Evolutionary conservation across 2,797 vertebrate species (phyloP).

Genomic region (Chlorospingus semifuscus): DNA sequence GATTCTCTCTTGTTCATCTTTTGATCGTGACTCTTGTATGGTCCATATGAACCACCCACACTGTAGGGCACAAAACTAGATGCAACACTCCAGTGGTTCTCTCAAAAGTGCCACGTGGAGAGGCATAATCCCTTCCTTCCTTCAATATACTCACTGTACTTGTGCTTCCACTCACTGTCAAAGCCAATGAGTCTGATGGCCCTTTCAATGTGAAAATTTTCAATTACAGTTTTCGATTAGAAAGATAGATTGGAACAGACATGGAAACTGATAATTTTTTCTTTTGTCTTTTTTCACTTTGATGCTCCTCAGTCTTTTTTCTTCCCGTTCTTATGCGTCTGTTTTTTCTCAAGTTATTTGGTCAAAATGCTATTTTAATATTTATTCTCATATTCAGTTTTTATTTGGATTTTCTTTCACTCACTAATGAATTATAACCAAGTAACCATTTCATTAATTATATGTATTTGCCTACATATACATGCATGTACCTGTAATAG

Average conservation of each 20-base stretch:
- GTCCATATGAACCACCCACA: fast-evolving
- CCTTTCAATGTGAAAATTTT: fast-evolving
- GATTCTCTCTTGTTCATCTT: not conserved
- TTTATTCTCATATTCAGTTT: not conserved
- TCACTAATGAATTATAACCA: not conserved
- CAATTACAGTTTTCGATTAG: not conserved
- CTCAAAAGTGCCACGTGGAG: not conserved
- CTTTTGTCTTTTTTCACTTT: not conserved
- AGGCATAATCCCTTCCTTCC: not conserved
- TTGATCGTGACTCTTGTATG: not conserved
- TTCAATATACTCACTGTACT: not conserved
- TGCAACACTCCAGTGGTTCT: not conserved
- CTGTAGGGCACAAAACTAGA: fast-evolving
- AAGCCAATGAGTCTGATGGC: not conserved
- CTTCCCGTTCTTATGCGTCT: not conserved
- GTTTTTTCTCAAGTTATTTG: not conserved
- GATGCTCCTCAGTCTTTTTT: not conserved
- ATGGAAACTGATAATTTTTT: not conserved
- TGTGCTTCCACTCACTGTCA: fast-evolving
- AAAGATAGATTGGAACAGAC: not conserved
- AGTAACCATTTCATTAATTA: not conserved
- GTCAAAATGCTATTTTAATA: not conserved
- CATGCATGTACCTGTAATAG: not conserved
- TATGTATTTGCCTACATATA: not conserved
- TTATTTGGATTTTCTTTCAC: not conserved